These are phyloP conservation scores for Stegastes partitus DNA, from an alignment of 2,113 vertebrate species.

Conservation along the genomic window DNA sequence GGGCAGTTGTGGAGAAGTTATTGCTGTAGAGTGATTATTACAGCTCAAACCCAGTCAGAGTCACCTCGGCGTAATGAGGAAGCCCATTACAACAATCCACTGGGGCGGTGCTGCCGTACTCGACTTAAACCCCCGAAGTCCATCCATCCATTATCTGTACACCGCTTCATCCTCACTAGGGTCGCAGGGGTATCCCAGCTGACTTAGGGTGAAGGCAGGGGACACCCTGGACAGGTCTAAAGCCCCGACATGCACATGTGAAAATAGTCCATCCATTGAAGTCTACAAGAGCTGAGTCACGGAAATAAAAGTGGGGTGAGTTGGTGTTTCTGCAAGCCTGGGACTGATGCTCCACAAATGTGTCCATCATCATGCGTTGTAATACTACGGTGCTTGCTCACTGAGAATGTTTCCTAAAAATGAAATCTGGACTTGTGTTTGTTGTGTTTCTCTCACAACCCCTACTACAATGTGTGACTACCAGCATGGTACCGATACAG, in stretches of 20 bases:
- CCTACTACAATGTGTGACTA: too few relatives aligned
- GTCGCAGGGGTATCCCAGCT: too few relatives aligned
- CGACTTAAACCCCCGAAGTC: conserved; percentile 23
- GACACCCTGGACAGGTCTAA: too few relatives aligned
- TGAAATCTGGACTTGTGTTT: too few relatives aligned
- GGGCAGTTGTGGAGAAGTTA: conserved; percentile 13
- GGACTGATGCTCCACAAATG: conserved; percentile 6
- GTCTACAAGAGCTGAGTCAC: conserved; percentile 5
- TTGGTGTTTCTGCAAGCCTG: neutral
- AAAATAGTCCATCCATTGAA: conserved; percentile 8
- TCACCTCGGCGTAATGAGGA: conserved; percentile 57
- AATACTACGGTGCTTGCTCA: neutral
- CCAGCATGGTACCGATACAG: too few relatives aligned
- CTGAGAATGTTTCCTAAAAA: neutral
- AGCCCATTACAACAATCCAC: conserved; percentile 30
- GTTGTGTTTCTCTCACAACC: too few relatives aligned
- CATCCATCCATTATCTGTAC: too few relatives aligned
- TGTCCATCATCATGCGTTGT: conserved; percentile 4
- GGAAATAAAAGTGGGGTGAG: conserved; percentile 6
- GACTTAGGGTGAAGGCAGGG: too few relatives aligned
- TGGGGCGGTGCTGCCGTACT: neutral
- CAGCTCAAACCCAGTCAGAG: conserved; percentile 18
- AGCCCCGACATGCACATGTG: conserved; percentile 18
- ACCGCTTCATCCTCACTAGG: too few relatives aligned
- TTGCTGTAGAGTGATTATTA: conserved; percentile 44